Conservation (phyloP, 2,113 vertebrate genomes). For the Panthera tigris region DNA sequence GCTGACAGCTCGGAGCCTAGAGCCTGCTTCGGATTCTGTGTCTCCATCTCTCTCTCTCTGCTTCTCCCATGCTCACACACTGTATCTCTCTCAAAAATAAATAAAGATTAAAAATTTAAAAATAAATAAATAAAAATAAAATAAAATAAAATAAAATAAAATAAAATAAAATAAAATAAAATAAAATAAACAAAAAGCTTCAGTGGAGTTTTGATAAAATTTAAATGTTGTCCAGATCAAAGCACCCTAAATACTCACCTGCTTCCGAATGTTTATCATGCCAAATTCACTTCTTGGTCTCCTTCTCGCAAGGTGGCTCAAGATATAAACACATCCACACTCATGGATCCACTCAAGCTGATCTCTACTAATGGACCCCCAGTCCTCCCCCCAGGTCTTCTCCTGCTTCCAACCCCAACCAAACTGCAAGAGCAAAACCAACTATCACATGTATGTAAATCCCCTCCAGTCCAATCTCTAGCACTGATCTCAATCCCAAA, state of each 20-base stretch:
- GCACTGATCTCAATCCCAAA: neutral
- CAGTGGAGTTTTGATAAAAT: neutral
- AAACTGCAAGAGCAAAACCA: neutral
- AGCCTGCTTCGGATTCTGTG: too few species aligned
- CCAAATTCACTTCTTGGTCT: neutral
- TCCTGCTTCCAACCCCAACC: neutral
- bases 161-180: too few species aligned
- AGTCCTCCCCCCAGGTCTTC: neutral
- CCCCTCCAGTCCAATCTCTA: neutral
- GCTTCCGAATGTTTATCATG: neutral
- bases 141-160: too few species aligned
- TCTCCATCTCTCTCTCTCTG: too few species aligned
- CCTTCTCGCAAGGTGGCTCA: neutral
- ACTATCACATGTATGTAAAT: neutral
- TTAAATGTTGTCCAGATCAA: neutral
- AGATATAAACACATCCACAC: neutral
- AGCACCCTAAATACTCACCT: neutral
- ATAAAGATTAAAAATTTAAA: too few species aligned
- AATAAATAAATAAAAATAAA: too few species aligned
- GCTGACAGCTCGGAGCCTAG: too few species aligned
- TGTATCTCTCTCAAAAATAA: too few species aligned
- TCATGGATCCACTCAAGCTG: neutral
- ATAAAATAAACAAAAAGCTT: neutral
- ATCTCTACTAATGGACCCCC: neutral
- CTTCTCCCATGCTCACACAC: too few species aligned